Base-by-base conservation (phyloP, 2,113 vertebrate species). In the Silurus glanis region DNA sequence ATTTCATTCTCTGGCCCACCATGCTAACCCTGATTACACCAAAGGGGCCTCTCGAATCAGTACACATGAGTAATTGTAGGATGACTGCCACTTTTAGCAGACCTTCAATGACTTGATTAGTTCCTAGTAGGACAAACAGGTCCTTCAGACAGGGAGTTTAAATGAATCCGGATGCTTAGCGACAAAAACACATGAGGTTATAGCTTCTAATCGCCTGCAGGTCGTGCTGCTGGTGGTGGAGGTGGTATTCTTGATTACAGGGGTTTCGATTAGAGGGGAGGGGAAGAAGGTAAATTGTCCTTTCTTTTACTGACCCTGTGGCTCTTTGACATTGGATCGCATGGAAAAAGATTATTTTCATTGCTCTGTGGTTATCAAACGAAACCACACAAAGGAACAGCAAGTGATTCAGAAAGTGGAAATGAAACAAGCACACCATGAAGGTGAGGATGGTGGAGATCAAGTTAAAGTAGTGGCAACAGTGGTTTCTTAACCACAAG, bases 131-230 rank as follows among this genome's bases (percentile, higher is more conserved):
- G 47, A 86, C 89, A 90, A 91, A 88, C 86, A 67, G 87, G 88
- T 88, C 88, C 80, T 91, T 93, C 88, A 90, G 87, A 55, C 85
- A 71, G 74, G 19, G 67, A 85, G 25, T 72, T 87, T 61, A 89
- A 93, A 94, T 91, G 83, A 88, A 91, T 89, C 89, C 90, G 37
- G 89, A 93, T 91, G 81, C 59, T 76, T 55, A 87, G 88, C 87
- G 91, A 92, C 92, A 93, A 85, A 91, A 91, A 94, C 89, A 89
- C 89, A 94, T 92, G 92, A 94, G 91, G 90, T 92, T 93, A 90
- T 93, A 89, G 90, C 93, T 93, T 92, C 91, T 93, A 94, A 95
- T 94, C 92, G 90, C 88, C 91, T 91, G 90, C 64, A 2, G 66
- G 45, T 82, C 47, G 2, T 53, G 21, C 59, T 64, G 49, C 9